Conservation (phyloP, 2,888 invertebrate species). For the Penaeus monodon region DNA sequence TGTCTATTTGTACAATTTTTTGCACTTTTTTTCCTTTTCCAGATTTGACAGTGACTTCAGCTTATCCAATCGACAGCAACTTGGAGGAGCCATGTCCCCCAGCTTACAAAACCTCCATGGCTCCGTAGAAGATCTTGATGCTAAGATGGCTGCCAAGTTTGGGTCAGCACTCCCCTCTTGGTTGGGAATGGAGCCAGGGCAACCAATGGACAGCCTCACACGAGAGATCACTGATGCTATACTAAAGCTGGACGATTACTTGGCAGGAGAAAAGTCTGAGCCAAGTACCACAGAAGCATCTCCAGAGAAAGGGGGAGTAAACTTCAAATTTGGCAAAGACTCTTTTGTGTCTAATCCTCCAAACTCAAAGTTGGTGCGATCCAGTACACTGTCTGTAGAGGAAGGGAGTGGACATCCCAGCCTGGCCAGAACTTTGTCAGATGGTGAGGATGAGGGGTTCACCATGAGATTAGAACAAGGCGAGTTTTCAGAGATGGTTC, state of each 20-base stretch:
- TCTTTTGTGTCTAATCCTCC: constrained; percentile 61
- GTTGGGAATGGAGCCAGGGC: constrained; percentile 64
- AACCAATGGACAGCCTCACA: constrained; percentile 63
- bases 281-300: constrained; percentile 43
- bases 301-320: constrained; percentile 66
- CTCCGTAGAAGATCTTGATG: constrained; percentile 75
- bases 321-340: constrained; percentile 70
- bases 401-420: constrained; percentile 57
- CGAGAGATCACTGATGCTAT: constrained; percentile 66
- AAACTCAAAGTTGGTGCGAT: constrained; percentile 41
- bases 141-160: constrained; percentile 58
- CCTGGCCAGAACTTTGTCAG: constrained; percentile 37
- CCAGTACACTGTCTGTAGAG: constrained; percentile 66
- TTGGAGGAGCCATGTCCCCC: constrained; percentile 67
- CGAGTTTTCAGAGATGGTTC: constrained; percentile 76
- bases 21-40: neutral
- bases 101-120: constrained; percentile 78
- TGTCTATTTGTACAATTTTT: neutral
- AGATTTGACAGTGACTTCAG: constrained; percentile 64
- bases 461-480: constrained; percentile 75
- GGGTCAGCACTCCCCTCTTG: constrained; percentile 59
- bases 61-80: constrained; percentile 18
- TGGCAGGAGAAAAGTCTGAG: constrained; percentile 71
- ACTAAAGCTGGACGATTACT: constrained; percentile 76
- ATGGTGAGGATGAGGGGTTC: constrained; percentile 76